Evolutionary conservation across 2,797 vertebrate species (phyloP).

Genomic region (Alcedo quadribrachys): DNA sequence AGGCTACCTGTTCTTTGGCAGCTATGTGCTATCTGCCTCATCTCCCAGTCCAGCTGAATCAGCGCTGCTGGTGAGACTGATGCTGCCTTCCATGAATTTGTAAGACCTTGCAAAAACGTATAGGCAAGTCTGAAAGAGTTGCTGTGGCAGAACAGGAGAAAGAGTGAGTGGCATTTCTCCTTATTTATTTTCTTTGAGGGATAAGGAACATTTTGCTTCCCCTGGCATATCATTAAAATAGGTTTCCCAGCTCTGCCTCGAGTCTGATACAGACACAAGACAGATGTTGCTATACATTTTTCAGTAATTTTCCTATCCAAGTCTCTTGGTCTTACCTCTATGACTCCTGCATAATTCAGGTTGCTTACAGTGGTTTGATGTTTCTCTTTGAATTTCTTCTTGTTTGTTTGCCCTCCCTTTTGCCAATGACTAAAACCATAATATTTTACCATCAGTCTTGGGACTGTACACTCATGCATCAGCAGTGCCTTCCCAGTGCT

Average conservation of each 20-base stretch:
- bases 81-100: not conserved
- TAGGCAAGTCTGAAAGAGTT: slow-evolving; percentile 22
- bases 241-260: slow-evolving; percentile 14
- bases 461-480: not conserved
- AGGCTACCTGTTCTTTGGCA: slow-evolving; percentile 25
- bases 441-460: not conserved
- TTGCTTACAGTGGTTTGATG: slow-evolving; percentile 17
- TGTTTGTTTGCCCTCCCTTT: slow-evolving; percentile 12
- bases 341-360: slow-evolving; percentile 47
- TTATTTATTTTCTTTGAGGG: not conserved
- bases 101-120: not conserved
- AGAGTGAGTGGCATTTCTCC: not conserved
- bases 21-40: not conserved
- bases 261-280: not conserved
- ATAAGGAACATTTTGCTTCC: not conserved
- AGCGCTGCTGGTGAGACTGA: not conserved
- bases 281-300: slow-evolving; percentile 61
- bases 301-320: slow-evolving; percentile 22
- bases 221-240: slow-evolving; percentile 12
- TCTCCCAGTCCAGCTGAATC: not conserved
- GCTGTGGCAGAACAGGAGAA: not conserved
- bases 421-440: not conserved
- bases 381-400: slow-evolving; percentile 23
- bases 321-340: slow-evolving; percentile 13
- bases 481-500: not conserved